A percentile compares a stretch with the other conserved stretches of the same genome.
Conservation (phyloP, 1,140 invertebrate genomes). For the Cydia strobilella region DNA sequence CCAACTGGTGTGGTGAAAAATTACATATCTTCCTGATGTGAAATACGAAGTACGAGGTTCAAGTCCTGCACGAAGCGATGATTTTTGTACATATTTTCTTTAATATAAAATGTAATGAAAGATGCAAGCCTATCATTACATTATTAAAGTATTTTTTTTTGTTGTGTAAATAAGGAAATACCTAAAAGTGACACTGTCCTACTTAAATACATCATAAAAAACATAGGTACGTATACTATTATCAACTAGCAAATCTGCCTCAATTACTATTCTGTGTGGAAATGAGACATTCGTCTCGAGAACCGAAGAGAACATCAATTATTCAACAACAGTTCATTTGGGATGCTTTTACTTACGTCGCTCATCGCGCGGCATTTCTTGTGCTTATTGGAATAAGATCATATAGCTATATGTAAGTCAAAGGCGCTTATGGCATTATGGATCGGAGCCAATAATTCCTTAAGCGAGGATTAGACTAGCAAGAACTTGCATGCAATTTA, state of each 20-base stretch:
- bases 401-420: background rate
- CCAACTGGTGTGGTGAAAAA: too few species aligned
- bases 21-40: too few species aligned
- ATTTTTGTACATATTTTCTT: too few species aligned
- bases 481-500: too few species aligned
- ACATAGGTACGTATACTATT: background rate
- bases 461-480: too few species aligned
- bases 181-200: background rate
- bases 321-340: slow-evolving; percentile 49
- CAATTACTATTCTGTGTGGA: slow-evolving; percentile 26
- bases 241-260: background rate
- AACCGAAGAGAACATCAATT: slow-evolving; percentile 46
- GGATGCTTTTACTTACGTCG: slow-evolving; percentile 42
- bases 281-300: slow-evolving; percentile 41
- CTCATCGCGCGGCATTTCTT: background rate
- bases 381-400: background rate
- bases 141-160: too few species aligned
- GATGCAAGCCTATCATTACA: too few species aligned
- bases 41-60: too few species aligned
- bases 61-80: too few species aligned
- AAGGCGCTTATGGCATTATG: background rate
- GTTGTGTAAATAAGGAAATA: background rate
- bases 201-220: background rate
- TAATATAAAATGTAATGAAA: too few species aligned
- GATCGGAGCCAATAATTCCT: background rate